A percentile compares a stretch with the other conserved stretches of the same genome.
Conservation (phyloP, 2,113 vertebrate species). For the Podarcis muralis region DNA sequence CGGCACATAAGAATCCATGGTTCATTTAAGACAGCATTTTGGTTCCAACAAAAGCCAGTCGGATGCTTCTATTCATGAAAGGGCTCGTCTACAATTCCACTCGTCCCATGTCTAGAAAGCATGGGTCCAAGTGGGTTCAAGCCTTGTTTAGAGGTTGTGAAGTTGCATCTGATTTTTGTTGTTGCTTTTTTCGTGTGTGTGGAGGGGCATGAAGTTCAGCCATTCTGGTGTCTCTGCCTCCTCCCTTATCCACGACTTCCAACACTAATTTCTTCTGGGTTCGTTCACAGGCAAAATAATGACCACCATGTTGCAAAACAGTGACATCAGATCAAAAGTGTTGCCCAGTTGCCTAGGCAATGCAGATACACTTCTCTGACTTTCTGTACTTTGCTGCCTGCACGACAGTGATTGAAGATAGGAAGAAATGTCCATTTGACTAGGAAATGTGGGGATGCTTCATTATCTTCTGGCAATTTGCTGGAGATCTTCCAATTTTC, state of each 20-base stretch:
- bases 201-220: neutral
- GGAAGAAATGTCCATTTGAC: neutral
- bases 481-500: neutral
- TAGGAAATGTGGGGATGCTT: neutral
- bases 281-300: neutral
- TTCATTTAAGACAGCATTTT: neutral
- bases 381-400: neutral
- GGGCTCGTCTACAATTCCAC: neutral
- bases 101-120: neutral
- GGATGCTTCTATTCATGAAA: neutral
- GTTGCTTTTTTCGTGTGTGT: neutral
- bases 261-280: neutral
- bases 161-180: neutral
- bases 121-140: no score
- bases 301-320: neutral
- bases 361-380: neutral
- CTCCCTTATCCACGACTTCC: neutral
- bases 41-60: neutral
- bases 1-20: neutral
- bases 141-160: neutral
- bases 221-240: neutral
- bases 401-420: neutral
- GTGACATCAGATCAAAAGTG: neutral
- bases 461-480: neutral
- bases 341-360: neutral